Evolutionary conservation across 1,140 invertebrate species (phyloP).

Genomic region (Drosophila murphyi): DNA sequence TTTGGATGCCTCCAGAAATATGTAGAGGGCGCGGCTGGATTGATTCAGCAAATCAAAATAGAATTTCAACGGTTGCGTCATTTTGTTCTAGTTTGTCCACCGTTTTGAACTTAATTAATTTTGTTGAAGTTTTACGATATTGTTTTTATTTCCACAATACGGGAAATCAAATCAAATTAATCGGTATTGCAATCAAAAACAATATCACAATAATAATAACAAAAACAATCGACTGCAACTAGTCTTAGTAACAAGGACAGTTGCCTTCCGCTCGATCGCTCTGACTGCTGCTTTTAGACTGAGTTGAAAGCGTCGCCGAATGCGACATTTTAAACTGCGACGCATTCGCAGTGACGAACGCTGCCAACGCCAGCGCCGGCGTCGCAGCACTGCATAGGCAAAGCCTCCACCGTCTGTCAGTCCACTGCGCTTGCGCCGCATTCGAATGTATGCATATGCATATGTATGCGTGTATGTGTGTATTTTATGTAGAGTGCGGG

Average conservation of each 20-base stretch:
- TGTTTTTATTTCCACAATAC: not conserved
- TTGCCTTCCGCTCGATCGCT: conserved; percentile 35
- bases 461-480: conserved; percentile 1
- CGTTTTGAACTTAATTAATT: not conserved
- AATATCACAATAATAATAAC: conserved; percentile 13
- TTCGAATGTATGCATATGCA: conserved; percentile 3
- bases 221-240: conserved; percentile 14
- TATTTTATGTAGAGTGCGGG: not conserved
- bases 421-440: conserved; percentile 34
- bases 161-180: conserved; percentile 16
- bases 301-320: conserved; percentile 60
- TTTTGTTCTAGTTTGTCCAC: conserved; percentile 23
- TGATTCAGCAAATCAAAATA: conserved; percentile 90
- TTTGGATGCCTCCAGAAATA: conserved; percentile 88
- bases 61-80: conserved; percentile 86
- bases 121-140: not conserved
- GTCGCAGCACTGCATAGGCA: conserved; percentile 9
- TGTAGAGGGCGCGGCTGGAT: conserved; percentile 89
- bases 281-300: conserved; percentile 64
- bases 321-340: conserved; percentile 68
- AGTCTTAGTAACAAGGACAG: conserved; percentile 14
- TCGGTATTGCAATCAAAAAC: not conserved
- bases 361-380: conserved; percentile 17
- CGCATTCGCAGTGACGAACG: conserved; percentile 14
- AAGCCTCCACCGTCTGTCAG: not conserved